These are phyloP conservation scores for Sitophilus oryzae DNA, from an alignment of 1,140 invertebrate species.

Conservation along the genomic window DNA sequence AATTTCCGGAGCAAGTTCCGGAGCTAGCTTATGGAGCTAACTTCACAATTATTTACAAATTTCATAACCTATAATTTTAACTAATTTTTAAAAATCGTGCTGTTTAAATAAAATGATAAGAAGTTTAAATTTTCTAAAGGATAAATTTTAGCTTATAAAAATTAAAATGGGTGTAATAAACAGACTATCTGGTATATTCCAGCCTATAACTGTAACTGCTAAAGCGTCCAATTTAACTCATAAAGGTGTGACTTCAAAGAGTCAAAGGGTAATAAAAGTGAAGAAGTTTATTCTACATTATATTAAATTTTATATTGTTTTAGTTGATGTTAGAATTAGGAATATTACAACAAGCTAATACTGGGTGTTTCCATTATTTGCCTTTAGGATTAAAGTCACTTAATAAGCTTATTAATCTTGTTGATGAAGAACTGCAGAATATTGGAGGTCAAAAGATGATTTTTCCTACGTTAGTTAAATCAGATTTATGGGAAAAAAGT, in stretches of 20 bases:
- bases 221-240: slow-evolving; percentile 52
- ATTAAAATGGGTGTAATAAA: slow-evolving; percentile 26
- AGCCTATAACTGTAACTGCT: slow-evolving; percentile 51
- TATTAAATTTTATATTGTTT: slow-evolving; percentile 33
- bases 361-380: slow-evolving; percentile 71
- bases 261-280: slow-evolving; percentile 51
- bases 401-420: slow-evolving; percentile 68
- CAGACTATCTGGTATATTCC: slow-evolving; percentile 55
- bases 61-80: too few species aligned
- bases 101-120: too few species aligned
- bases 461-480: slow-evolving; percentile 67
- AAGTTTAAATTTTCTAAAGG: too few species aligned
- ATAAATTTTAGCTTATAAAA: too few species aligned
- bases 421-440: slow-evolving; percentile 64
- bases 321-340: slow-evolving; percentile 74
- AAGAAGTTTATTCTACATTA: background rate
- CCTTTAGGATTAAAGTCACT: slow-evolving; percentile 70
- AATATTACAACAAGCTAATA: slow-evolving; percentile 59
- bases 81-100: too few species aligned
- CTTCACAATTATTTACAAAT: too few species aligned
- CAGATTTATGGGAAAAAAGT: slow-evolving; percentile 68
- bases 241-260: slow-evolving; percentile 54
- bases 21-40: too few species aligned
- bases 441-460: slow-evolving; percentile 75
- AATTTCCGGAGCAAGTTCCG: too few species aligned